These are phyloP conservation scores for Dromaius novaehollandiae DNA, from an alignment of 2,113 vertebrate genomes.

Conservation along the genomic window DNA sequence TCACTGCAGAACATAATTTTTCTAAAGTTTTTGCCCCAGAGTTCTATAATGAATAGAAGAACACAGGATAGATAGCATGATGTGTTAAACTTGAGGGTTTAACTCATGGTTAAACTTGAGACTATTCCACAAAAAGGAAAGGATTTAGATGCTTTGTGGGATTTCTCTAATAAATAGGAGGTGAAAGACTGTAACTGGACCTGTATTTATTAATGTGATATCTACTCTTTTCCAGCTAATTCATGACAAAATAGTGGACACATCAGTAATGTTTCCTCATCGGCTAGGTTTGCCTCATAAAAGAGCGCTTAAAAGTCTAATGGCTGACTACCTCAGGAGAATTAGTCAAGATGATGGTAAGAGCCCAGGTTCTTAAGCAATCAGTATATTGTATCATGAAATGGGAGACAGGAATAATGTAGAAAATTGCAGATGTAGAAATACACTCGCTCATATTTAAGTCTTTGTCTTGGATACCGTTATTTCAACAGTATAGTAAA, in stretches of 20 bases:
- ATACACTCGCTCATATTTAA: neutral
- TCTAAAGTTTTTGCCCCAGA: neutral
- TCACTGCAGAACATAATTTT: neutral
- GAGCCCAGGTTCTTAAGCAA: neutral
- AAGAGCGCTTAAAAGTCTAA: slow-evolving; percentile 75
- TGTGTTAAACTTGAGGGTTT: no score
- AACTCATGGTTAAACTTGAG: neutral
- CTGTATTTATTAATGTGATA: neutral
- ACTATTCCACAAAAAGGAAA: neutral
- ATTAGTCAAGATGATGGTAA: slow-evolving; percentile 84
- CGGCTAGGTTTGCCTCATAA: slow-evolving; percentile 80
- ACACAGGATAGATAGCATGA: neutral
- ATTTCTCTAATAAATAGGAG: neutral
- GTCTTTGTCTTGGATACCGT: neutral
- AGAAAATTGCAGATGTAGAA: neutral
- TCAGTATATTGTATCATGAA: neutral
- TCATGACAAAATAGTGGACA: slow-evolving; percentile 80
- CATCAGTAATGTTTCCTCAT: slow-evolving; percentile 81
- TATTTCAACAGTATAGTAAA: neutral
- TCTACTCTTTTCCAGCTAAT: slow-evolving; percentile 74
- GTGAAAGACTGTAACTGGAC: neutral
- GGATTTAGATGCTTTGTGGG: neutral
- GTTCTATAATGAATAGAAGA: neutral
- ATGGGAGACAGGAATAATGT: neutral
- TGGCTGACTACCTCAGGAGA: slow-evolving; percentile 79